These are phyloP conservation scores for Xestia sexstrigata DNA, from an alignment of 2,888 invertebrate species.

Conservation along the genomic window DNA sequence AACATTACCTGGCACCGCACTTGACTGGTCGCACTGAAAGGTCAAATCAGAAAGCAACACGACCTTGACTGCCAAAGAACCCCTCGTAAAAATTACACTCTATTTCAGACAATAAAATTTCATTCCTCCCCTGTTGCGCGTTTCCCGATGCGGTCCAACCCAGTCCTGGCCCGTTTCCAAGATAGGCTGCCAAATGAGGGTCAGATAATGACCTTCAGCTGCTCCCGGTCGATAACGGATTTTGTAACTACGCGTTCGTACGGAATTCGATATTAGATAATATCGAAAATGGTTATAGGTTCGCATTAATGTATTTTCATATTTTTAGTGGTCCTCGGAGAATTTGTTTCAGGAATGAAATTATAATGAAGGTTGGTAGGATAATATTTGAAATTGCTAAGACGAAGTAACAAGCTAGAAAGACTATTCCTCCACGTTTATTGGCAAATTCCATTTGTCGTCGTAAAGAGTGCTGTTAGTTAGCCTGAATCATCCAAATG, in stretches of 20 bases:
- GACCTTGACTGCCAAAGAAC: constrained; percentile 55
- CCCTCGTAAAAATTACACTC: constrained; percentile 63
- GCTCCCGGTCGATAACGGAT: constrained; percentile 68
- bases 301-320: constrained; percentile 48
- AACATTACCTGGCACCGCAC: constrained; percentile 51
- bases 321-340: constrained; percentile 38
- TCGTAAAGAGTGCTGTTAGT: background rate
- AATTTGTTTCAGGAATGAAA: constrained; percentile 23
- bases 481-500: too few species aligned
- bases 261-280: constrained; percentile 56
- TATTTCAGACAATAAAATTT: constrained; percentile 61
- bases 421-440: background rate
- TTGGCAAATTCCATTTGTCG: background rate
- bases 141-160: constrained; percentile 55
- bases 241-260: constrained; percentile 57
- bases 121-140: constrained; percentile 59
- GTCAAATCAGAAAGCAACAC: constrained; percentile 35
- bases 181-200: constrained; percentile 71
- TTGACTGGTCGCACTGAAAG: constrained; percentile 55
- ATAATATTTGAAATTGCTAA: constrained; percentile 22
- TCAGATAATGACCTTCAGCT: constrained; percentile 73
- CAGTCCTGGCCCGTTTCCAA: constrained; percentile 71
- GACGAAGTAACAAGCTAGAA: background rate
- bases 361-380: constrained; percentile 24
- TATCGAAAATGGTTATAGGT: constrained; percentile 50